Evolutionary conservation across 2,797 vertebrate genomes (phyloP).

Genomic region (Chromobotia macracanthus): DNA sequence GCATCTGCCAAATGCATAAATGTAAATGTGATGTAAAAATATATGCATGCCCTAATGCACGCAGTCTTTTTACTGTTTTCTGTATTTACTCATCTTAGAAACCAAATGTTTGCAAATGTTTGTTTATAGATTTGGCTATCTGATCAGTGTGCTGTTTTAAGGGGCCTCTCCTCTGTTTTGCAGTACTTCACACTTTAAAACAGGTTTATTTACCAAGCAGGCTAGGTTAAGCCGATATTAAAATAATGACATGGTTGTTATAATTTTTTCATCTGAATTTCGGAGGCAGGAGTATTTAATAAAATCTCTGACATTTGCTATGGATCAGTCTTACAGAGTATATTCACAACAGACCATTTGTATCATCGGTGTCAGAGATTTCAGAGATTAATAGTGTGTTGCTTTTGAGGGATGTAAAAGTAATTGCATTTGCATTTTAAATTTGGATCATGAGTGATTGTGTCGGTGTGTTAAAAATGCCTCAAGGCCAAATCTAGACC

Average conservation of each 20-base stretch:
- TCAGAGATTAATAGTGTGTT: not conserved
- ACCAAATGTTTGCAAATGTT: no score
- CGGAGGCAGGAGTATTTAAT: not conserved
- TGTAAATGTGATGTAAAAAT: no score
- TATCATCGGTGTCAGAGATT: conserved; percentile 11
- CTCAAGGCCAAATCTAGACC: not conserved
- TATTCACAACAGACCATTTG: not conserved
- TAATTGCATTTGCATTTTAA: not conserved
- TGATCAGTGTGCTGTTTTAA: no score
- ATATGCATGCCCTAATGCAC: no score
- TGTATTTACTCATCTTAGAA: no score
- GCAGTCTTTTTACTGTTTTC: no score
- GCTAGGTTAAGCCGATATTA: conserved; percentile 24
- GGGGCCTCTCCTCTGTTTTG: no score
- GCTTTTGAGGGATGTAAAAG: conserved; percentile 4
- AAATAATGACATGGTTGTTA: not conserved
- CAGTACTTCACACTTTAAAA: no score
- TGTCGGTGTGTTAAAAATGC: conserved; percentile 1
- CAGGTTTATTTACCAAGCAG: not conserved
- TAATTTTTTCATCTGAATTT: not conserved
- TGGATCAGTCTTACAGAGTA: conserved; percentile 1
- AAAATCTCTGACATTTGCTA: not conserved
- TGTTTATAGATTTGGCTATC: no score
- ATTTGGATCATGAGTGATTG: not conserved
- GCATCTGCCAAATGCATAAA: no score